phyloP scores from a whole-genome alignment of 2,888 invertebrate genomes.

The Agrotis exclamationis region DNA sequence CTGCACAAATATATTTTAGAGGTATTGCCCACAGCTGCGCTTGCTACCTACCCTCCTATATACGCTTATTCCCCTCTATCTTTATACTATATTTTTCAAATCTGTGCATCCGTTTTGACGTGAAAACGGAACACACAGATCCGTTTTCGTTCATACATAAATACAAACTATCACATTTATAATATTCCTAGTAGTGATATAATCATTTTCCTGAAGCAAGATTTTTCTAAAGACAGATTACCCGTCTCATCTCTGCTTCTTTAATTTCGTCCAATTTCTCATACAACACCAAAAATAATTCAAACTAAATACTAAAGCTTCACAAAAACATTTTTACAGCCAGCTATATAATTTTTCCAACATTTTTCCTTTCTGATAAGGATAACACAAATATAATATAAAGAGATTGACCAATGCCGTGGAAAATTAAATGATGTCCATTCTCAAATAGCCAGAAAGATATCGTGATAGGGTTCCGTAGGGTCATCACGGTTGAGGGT shows the following conservation, averaged over 20 bases:
- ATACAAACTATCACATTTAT: too few species aligned
- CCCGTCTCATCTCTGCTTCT: neutral
- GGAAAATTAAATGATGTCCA: constrained; percentile 75
- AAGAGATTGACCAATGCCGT: constrained; percentile 69
- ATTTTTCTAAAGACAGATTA: too few species aligned
- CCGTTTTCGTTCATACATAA: too few species aligned
- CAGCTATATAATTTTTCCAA: constrained; percentile 53
- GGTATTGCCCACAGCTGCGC: too few species aligned
- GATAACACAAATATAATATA: constrained; percentile 65
- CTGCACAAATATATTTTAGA: too few species aligned
- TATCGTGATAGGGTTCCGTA: constrained; percentile 60
- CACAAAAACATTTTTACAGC: constrained; percentile 43
- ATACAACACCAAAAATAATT: constrained; percentile 30
- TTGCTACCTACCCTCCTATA: too few species aligned
- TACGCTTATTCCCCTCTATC: too few species aligned
- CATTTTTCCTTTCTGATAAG: constrained; percentile 57
- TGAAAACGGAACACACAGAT: too few species aligned
- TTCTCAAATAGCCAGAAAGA: constrained; percentile 70
- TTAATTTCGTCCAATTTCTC: constrained; percentile 22
- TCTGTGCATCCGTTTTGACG: too few species aligned
- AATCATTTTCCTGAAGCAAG: too few species aligned
- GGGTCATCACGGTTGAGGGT: constrained; percentile 62
- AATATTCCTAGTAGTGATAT: too few species aligned
- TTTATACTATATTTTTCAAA: too few species aligned
- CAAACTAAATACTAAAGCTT: constrained; percentile 24